Percentiles rank a stretch among this genome's conserved stretches.
phyloP scores from a whole-genome alignment of 2,888 invertebrate species.

The Capitulum mitella region DNA sequence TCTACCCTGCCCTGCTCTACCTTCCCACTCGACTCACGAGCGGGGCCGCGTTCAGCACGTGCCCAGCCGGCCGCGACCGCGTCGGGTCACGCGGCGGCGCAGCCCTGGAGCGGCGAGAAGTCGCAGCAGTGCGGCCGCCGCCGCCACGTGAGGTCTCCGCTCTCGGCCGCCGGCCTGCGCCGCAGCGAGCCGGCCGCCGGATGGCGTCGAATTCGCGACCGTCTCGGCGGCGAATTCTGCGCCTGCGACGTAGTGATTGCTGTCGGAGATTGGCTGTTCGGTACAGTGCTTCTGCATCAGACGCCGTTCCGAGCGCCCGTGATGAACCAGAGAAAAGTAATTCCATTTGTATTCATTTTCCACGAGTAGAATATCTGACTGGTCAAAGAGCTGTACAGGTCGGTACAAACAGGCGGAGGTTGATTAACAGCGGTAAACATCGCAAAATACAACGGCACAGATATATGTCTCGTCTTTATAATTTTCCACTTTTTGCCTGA shows the following conservation, averaged over 20 bases:
- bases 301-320: too few species aligned
- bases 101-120: background rate
- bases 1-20: too few species aligned
- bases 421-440: background rate
- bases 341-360: background rate
- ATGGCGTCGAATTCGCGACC: too few species aligned
- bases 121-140: background rate
- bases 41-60: too few species aligned
- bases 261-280: too few species aligned
- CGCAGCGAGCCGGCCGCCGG: background rate
- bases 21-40: too few species aligned
- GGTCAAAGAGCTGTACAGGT: background rate
- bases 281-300: too few species aligned
- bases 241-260: too few species aligned
- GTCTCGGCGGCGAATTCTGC: too few species aligned
- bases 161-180: background rate
- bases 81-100: background rate
- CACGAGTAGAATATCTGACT: background rate
- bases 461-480: background rate
- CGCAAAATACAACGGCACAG: background rate
- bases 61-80: too few species aligned
- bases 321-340: background rate
- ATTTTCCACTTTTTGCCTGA: slow-evolving; percentile 16
- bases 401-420: background rate
- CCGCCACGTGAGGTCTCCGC: background rate